Conservation (phyloP, 2,113 vertebrate species). For the Lycaon pictus region DNA sequence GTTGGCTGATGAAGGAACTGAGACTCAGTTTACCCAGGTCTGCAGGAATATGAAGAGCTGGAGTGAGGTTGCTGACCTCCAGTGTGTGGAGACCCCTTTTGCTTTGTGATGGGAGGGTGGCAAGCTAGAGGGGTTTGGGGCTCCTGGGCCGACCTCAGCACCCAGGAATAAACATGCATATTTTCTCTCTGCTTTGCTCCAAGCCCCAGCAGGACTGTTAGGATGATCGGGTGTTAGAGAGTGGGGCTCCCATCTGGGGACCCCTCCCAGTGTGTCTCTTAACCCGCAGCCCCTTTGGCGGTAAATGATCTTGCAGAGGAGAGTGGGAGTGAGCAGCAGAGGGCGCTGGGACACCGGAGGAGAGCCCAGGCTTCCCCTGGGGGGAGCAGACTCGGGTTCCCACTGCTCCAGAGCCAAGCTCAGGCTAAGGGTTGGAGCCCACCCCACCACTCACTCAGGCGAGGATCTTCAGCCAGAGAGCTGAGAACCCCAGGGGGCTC, state of each 20-base stretch:
- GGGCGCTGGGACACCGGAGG: slow-evolving; percentile 11
- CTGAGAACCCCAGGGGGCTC: not conserved
- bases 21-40: not conserved
- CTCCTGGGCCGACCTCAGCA: not conserved
- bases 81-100: not conserved
- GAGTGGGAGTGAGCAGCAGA: slow-evolving; percentile 44
- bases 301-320: not conserved
- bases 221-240: not conserved
- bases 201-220: not conserved
- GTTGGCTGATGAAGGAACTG: not conserved
- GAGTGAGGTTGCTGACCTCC: not conserved
- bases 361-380: not conserved
- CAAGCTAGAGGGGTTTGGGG: not conserved
- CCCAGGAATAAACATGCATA: not conserved
- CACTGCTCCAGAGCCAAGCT: not conserved
- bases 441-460: rapidly evolving
- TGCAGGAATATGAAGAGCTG: not conserved
- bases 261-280: no score
- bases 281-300: no score
- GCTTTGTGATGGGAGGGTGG: not conserved
- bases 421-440: rapidly evolving
- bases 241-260: not conserved
- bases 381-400: not conserved
- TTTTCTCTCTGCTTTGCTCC: not conserved
- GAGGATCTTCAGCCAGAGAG: not conserved